Conservation (phyloP, 1,140 invertebrate genomes). For the Campoletis sonorensis region DNA sequence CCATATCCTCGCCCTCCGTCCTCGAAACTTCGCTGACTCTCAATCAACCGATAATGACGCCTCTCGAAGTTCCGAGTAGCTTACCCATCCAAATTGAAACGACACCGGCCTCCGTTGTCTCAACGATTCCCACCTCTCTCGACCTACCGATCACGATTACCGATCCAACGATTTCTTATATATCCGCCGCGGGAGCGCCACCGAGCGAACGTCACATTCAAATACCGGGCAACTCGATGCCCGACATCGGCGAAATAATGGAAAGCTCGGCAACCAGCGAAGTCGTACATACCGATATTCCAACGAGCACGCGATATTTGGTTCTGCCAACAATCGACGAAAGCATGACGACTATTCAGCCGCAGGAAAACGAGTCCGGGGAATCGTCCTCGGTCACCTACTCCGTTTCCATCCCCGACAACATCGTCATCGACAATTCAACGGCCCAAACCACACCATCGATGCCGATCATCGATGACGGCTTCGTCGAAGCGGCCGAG, state of each 20-base stretch:
- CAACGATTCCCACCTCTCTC: conserved; percentile 77
- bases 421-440: conserved; percentile 59
- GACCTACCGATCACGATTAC: conserved; percentile 84
- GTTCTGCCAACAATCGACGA: conserved; percentile 66
- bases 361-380: conserved; percentile 44
- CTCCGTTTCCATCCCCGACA: conserved; percentile 69
- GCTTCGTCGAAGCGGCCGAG: conserved; percentile 56
- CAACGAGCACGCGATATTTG: conserved; percentile 65
- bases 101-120: conserved; percentile 66
- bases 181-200: conserved; percentile 61
- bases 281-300: conserved; percentile 54
- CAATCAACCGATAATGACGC: conserved; percentile 89
- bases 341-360: conserved; percentile 57
- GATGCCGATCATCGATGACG: conserved; percentile 74
- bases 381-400: conserved; percentile 61
- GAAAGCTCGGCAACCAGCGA: conserved; percentile 54
- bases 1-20: conserved; percentile 76
- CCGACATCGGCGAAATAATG: conserved; percentile 69
- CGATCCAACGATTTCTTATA: conserved; percentile 80
- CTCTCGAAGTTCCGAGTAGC: conserved; percentile 83
- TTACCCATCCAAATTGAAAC: conserved; percentile 73
- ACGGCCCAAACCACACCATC: conserved; percentile 70
- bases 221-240: conserved; percentile 67
- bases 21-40: conserved; percentile 84
- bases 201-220: conserved; percentile 60